Base-by-base conservation (phyloP, 2,888 invertebrate species). In the Lacanobia oleracea region DNA sequence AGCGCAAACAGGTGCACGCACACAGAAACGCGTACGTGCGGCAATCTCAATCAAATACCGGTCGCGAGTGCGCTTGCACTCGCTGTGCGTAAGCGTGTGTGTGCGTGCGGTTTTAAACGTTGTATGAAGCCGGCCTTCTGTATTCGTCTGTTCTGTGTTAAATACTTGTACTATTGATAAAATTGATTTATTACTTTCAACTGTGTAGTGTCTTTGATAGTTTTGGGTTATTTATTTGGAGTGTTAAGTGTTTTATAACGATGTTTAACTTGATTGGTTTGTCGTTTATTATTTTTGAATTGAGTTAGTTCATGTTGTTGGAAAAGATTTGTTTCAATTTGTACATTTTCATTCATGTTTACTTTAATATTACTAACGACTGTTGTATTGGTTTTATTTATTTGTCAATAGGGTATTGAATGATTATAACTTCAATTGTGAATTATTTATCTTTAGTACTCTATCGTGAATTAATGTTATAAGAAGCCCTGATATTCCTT, bases 121-220 rank as follows among this genome's bases (percentile, higher is more conserved):
- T 50, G 18, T 12, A 56, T 43, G 27, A 0, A 23, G 4, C 2
- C 0, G 2, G 0, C 18, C 75, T 72, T 72, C 75, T 72, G 72
- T 50, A 7, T 1, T 1, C 21, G 27, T 12, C 10, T 23, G 6
- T 21, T 48, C 1, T n/a, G 1, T 56, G 33, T 27, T n/a, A 6
- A 72, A n/a, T 63, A 74, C 65, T 75, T 62, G 63, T 69, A 73
- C 67, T 74, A 67, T 81, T 75, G 84, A 84, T 86, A 85, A 79
- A 82, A 76, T 76, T 82, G 76, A 83, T 77, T 86, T 86, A 83
- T 86, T 76, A 67, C 71, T 73, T 43, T 62, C 70, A 75, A 71
- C 73, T 72, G 57, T 61, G 65, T 48, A 72, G 72, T 76, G 27
- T 71, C 60, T 77, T 64, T 61, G 60, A 63, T 66, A 80, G 45